Base-by-base conservation (phyloP, 2,113 vertebrate species). In the Merops nubicus region DNA sequence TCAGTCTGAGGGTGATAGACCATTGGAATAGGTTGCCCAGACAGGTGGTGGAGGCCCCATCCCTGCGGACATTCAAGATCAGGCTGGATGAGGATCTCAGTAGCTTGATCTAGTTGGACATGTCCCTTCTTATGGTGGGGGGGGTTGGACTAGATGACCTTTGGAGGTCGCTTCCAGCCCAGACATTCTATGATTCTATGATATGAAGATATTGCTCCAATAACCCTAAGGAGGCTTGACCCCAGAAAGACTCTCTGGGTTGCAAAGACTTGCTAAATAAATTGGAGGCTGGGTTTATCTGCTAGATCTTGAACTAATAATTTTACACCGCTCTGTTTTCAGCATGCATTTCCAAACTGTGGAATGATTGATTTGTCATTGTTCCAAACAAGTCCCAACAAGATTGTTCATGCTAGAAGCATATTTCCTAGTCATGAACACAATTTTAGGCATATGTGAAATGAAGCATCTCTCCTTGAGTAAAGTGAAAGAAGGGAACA, bases 321-420 rank as follows among this genome's bases (percentile, higher is more conserved):
- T 87, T 97, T 92, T 89, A 95, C n/a, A 64, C 31, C 43, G 14
- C 31, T 95, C 33, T 85, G 33, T 43, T 95, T 86, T 47, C 68
- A 92, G 20, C 23, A 88, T 65, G 33, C 12, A 31, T 91, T 93
- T 91, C 48, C 87, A 91, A 11, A 68, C 51, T 69, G 53, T 88
- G 53, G 54, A 88, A 93, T 40, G 67, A 93, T 42, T 74, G 91
- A 82, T 92, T 92, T 93, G 54, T 84, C 77, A 74, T 88, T 95
- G 54, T 92, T 97, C 65, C 11, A 22, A n/a, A n/a, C n/a, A n/a
- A n/a, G 20, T 85, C 43, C 42, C 80, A 92, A 15, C 12, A 92
- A 89, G 40, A 62, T 11, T 57, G 33, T 77, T 95, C 15, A 0
- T 40, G 21, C 42, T 75, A 36, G 60, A 59, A 89, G 28, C 15